Conservation (phyloP, 2,888 invertebrate genomes). For the Stenolophus ochropezus region DNA sequence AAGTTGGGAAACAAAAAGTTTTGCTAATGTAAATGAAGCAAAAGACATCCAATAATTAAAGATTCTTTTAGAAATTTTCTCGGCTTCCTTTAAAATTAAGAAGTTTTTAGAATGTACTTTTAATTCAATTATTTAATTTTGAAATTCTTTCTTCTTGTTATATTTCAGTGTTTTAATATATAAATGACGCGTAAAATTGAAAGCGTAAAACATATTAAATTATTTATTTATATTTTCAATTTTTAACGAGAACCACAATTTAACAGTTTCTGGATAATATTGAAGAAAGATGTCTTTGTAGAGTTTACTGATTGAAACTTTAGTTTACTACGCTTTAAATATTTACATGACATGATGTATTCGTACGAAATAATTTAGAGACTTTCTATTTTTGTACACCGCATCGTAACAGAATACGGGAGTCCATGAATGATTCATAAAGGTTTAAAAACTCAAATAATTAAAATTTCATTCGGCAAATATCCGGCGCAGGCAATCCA, state of each 20-base stretch:
- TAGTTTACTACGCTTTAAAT: not conserved
- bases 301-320: not conserved
- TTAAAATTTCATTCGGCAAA: constrained; percentile 33
- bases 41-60: constrained; percentile 36
- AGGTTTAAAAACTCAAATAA: constrained; percentile 26
- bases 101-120: constrained; percentile 8
- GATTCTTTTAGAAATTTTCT: constrained; percentile 24
- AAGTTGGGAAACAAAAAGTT: constrained; percentile 34
- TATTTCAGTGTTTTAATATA: too few relatives aligned
- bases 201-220: too few relatives aligned
- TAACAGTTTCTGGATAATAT: too few relatives aligned
- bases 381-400: not conserved
- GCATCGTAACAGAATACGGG: not conserved
- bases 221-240: too few relatives aligned
- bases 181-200: too few relatives aligned
- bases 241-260: too few relatives aligned
- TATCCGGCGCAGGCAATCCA: not conserved
- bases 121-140: constrained; percentile 32
- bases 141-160: not conserved
- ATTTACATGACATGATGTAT: constrained; percentile 11
- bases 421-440: constrained; percentile 1
- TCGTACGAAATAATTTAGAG: constrained; percentile 2
- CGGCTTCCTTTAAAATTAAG: not conserved
- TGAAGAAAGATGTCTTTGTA: too few relatives aligned
- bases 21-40: constrained; percentile 25